Evolutionary conservation across 2,113 vertebrate genomes (phyloP).

Genomic region (Cromileptes altivelis): DNA sequence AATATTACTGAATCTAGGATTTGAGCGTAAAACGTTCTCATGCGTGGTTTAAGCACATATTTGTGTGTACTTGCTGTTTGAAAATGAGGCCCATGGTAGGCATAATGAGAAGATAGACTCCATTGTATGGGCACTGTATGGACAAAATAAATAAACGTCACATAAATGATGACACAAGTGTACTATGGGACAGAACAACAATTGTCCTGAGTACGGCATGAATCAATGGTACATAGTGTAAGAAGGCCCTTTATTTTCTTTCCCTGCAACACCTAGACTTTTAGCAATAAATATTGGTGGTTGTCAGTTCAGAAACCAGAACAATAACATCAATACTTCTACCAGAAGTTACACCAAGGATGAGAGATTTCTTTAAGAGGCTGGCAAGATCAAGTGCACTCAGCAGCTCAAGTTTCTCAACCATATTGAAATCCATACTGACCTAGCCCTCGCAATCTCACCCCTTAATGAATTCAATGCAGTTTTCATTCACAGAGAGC

Average conservation of each 20-base stretch:
- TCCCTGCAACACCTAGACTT: too few relatives aligned
- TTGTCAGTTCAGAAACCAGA: background rate
- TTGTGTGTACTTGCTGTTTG: background rate
- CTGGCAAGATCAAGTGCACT: constrained; percentile 2
- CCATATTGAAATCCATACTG: background rate
- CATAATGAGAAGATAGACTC: too few relatives aligned
- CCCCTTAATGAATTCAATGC: constrained; percentile 18
- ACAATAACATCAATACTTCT: background rate
- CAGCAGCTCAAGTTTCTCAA: background rate
- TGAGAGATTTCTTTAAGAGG: background rate
- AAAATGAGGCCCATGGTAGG: background rate
- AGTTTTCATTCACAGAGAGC: constrained; percentile 8
- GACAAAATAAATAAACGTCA: too few relatives aligned
- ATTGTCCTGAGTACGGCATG: too few relatives aligned
- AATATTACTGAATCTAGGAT: too few relatives aligned
- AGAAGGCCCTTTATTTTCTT: background rate
- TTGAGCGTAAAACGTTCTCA: background rate
- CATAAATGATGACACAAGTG: too few relatives aligned
- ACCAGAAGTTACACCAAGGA: background rate
- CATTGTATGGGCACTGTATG: too few relatives aligned
- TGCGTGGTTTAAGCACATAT: background rate
- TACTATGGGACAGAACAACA: too few relatives aligned
- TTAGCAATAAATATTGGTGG: too few relatives aligned
- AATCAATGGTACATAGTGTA: too few relatives aligned
- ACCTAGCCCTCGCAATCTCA: background rate